Percentiles rank a stretch among this genome's conserved stretches.
These are phyloP conservation scores for Drosophila ficusphila DNA, from an alignment of 1,140 invertebrate genomes.

Conservation along the genomic window DNA sequence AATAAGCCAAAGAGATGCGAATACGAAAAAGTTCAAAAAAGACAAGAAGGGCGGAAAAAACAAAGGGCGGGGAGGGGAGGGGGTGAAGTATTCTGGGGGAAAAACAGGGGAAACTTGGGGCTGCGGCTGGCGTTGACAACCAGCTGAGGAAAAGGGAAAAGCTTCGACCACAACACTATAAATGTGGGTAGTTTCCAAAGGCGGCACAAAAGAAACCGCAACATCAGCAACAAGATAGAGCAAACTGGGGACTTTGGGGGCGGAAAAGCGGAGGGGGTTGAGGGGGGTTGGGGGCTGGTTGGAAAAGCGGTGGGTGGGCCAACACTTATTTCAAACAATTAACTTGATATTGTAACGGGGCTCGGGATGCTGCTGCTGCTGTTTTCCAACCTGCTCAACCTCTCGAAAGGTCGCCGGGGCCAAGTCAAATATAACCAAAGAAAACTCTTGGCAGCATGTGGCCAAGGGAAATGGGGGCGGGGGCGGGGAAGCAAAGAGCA, in stretches of 20 bases:
- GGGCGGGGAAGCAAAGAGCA: neutral
- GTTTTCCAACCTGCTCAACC: conserved; percentile 29
- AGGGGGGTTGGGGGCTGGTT: neutral
- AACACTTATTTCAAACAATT: conserved; percentile 82
- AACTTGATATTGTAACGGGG: conserved; percentile 80
- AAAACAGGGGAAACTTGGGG: conserved; percentile 30
- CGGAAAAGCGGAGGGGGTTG: neutral
- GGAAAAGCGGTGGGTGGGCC: conserved; percentile 25
- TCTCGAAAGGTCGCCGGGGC: conserved; percentile 57
- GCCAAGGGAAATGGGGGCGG: conserved; percentile 29
- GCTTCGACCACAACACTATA: conserved; percentile 75
- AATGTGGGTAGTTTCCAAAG: conserved; percentile 71
- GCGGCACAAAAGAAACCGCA: conserved; percentile 80
- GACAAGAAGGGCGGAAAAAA: neutral
- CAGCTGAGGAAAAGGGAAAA: conserved; percentile 25
- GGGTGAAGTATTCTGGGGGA: neutral
- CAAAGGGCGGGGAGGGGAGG: no score
- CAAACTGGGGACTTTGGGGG: neutral
- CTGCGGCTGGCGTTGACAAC: conserved; percentile 72
- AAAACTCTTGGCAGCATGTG: conserved; percentile 72
- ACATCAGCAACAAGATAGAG: conserved; percentile 66
- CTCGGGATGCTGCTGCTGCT: conserved; percentile 42
- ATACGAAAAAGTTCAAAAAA: conserved; percentile 31
- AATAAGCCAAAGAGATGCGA: conserved; percentile 54
- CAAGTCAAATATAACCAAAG: conserved; percentile 62